phyloP scores from a whole-genome alignment of 2,797 vertebrate species.

The Salarias fasciatus region DNA sequence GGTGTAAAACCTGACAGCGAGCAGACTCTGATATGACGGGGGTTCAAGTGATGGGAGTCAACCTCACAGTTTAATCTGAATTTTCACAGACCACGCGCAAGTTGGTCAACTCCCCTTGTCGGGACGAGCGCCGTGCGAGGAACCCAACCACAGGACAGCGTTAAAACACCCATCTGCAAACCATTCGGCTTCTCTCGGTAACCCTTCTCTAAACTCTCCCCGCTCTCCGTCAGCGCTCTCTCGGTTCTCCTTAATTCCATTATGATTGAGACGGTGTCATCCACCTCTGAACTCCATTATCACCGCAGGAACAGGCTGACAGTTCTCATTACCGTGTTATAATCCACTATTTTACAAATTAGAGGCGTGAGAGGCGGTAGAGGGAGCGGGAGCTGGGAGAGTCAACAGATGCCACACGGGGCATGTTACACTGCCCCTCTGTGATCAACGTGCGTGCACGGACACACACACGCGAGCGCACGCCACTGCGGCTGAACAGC shows the following conservation, averaged over 20 bases:
- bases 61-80: too few species aligned
- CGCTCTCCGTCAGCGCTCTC: conserved; percentile 52
- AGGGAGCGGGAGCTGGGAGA: conserved; percentile 25
- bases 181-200: conserved; percentile 22
- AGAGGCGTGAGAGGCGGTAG: conserved; percentile 31
- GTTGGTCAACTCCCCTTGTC: too few species aligned
- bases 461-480: too few species aligned
- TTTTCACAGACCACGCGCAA: too few species aligned
- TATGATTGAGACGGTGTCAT: conserved; percentile 81
- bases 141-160: too few species aligned
- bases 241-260: conserved; percentile 77
- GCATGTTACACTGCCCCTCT: conserved; percentile 46
- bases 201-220: conserved; percentile 56
- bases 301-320: conserved; percentile 77
- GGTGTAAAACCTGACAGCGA: too few species aligned
- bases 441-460: conserved; percentile 11
- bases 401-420: conserved; percentile 56
- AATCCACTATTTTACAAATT: conserved; percentile 77
- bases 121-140: too few species aligned
- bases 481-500: too few species aligned
- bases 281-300: conserved; percentile 83
- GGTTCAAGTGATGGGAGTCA: too few species aligned
- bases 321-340: conserved; percentile 81
- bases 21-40: too few species aligned
- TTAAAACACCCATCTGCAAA: too few species aligned